Conservation (phyloP, 1,140 invertebrate species). For the Notospermus geniculatus region DNA sequence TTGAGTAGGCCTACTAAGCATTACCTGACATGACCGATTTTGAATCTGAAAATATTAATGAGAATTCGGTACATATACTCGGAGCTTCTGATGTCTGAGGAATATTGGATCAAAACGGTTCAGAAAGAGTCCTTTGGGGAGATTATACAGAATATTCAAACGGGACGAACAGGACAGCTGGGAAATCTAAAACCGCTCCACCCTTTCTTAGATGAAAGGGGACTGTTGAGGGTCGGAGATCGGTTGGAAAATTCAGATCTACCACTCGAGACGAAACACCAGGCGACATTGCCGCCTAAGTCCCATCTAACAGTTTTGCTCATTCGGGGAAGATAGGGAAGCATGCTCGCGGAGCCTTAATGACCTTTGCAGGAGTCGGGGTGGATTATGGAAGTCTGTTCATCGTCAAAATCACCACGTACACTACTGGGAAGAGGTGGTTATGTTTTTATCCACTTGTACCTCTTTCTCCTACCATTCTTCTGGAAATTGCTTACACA, state of each 20-base stretch:
- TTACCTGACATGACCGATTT: too few species aligned
- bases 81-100: not conserved
- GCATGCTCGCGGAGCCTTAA: not conserved
- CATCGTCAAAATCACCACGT: slow-evolving; percentile 8
- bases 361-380: not conserved
- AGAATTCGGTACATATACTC: not conserved
- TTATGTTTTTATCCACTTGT: slow-evolving; percentile 23
- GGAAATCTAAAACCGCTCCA: not conserved
- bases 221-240: too few species aligned
- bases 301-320: not conserved
- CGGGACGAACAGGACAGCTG: not conserved
- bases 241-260: not conserved
- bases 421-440: slow-evolving; percentile 12
- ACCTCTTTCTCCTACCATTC: slow-evolving; percentile 14
- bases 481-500: slow-evolving; percentile 16
- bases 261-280: not conserved
- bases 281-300: not conserved
- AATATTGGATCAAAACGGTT: not conserved
- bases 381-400: slow-evolving; percentile 21
- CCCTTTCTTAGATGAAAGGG: not conserved
- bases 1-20: too few species aligned
- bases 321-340: not conserved
- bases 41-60: not conserved
- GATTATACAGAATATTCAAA: not conserved
- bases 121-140: not conserved